Conservation (phyloP, 2,113 vertebrate genomes). For the Vanacampus margaritifer region DNA sequence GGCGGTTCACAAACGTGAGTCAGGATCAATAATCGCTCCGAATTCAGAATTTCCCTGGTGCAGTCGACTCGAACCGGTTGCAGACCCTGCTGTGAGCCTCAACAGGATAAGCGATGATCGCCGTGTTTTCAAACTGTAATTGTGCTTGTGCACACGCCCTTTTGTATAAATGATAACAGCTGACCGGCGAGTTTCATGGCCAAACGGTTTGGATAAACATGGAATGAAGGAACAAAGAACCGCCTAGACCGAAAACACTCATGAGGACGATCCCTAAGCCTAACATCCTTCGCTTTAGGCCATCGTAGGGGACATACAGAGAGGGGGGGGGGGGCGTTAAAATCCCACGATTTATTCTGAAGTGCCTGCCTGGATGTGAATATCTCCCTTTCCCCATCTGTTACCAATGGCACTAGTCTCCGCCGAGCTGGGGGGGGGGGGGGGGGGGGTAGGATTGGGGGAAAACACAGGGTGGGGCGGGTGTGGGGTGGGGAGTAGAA, state of each 20-base stretch:
- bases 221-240: constrained; percentile 19
- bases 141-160: background rate
- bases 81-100: background rate
- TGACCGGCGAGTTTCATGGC: constrained; percentile 21
- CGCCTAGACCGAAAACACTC: constrained; percentile 9
- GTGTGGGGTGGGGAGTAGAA: background rate
- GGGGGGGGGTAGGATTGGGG: constrained; percentile 18
- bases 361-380: constrained; percentile 57
- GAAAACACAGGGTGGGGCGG: constrained; percentile 17
- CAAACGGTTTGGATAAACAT: constrained; percentile 24
- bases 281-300: constrained; percentile 39
- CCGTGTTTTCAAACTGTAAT: background rate
- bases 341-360: constrained; percentile 45
- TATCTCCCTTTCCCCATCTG: constrained; percentile 67
- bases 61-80: background rate
- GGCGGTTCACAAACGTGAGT: background rate
- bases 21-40: no score
- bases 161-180: constrained; percentile 10
- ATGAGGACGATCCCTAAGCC: constrained; percentile 41
- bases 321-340: constrained; percentile 42
- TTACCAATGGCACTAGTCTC: constrained; percentile 34
- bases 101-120: background rate
- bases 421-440: constrained; percentile 22
- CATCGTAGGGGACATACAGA: constrained; percentile 34
- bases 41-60: background rate